phyloP scores from a whole-genome alignment of 2,888 invertebrate genomes.

The Sympetrum striolatum region DNA sequence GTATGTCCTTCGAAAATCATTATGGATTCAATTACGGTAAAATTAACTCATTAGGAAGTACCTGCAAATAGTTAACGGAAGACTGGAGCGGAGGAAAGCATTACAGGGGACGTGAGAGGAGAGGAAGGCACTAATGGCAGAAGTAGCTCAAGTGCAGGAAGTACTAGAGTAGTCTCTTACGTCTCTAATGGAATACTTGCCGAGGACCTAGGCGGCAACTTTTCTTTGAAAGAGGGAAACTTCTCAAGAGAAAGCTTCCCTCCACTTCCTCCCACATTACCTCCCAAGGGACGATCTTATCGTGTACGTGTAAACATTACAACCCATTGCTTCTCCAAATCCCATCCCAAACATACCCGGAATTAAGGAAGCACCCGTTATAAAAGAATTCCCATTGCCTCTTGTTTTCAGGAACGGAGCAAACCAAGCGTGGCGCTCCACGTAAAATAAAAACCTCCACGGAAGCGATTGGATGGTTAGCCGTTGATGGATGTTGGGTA shows the following conservation, averaged over 20 bases:
- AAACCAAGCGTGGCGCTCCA: background rate
- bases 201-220: background rate
- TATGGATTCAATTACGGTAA: no score
- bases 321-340: background rate
- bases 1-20: no score
- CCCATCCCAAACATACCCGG: background rate
- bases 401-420: background rate
- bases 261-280: background rate
- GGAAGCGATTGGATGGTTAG: background rate
- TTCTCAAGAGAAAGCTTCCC: background rate
- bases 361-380: conserved; percentile 13
- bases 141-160: conserved; percentile 10
- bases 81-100: background rate
- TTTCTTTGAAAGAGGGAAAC: background rate
- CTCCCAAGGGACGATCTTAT: conserved; percentile 19
- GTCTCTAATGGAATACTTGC: conserved; percentile 17
- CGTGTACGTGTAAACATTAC: conserved; percentile 26
- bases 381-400: background rate
- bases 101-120: background rate
- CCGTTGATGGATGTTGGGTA: background rate
- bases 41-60: no score
- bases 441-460: background rate
- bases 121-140: no score
- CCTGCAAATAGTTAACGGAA: no score
- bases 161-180: background rate